Evolutionary conservation across 2,888 invertebrate genomes (phyloP), one percentile per base, ranked within the genome.

Genomic region (Ametastegia equiseti): DNA sequence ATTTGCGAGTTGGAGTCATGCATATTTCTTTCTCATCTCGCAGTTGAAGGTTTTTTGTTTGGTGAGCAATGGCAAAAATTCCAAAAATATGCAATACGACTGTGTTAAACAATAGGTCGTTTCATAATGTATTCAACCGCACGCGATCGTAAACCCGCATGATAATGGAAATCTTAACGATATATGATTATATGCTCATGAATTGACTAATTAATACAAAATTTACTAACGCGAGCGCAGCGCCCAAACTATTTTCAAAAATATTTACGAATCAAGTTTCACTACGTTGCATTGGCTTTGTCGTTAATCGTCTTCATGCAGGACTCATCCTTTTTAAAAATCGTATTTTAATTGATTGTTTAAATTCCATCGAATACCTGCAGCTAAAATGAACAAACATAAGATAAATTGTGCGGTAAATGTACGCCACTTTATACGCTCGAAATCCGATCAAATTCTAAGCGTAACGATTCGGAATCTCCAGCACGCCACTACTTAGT

Each of bases 401-500:
- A n/a, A n/a, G n/a, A n/a, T n/a, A 60, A 15, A 3, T 30, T 60
- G 13, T 1, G 13, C 13, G 7, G 9, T 39, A 19, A 33, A 30
- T 6, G 9, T 60, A 60, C 60, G 19, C 15, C 15, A 60, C 3
- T 57, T 27, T 5, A 6, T 13, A 65, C 11, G 27, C 2, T 23
- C 1, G 23, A 19, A 69, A 23, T 15, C 27, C 45, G 15, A 11
- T 69, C 47, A 42, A 47, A 23, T n/a, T n/a, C n/a, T n/a, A n/a
- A 47, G 9, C 39, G 15, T 36, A 27, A 81, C 77, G n/a, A n/a
- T n/a, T n/a, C n/a, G n/a, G n/a, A n/a, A n/a, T n/a, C n/a, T n/a
- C n/a, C n/a, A n/a, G n/a, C n/a, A n/a, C n/a, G n/a, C 73, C 36
- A 80, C 23, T 11, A 1, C 39, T 15, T 82, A 13, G 39, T 23